Base-by-base conservation (phyloP, 2,797 vertebrate species). In the Amphiprion clarkii region DNA sequence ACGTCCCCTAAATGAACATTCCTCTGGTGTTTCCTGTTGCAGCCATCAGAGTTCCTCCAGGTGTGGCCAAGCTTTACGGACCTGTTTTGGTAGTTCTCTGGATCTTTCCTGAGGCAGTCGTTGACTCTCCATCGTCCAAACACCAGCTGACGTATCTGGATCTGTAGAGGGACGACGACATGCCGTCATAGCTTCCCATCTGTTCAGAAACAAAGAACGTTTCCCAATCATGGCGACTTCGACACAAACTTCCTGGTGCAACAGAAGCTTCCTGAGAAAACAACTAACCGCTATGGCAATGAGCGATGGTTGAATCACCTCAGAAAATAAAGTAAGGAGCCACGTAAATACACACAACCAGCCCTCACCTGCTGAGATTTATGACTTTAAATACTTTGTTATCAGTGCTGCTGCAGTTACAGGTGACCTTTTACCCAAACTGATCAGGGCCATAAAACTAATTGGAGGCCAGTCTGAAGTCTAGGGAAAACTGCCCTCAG, bases 91-190 rank as follows among this genome's bases (percentile, higher is more conserved):
- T 8, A 36, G 33, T 36, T 36, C 49, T 13, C 6, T 42, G 63
- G 40, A 21, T 42, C 68, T 64, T 23, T 87, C 85, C 73, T 44
- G 65, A 2, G 4, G 49, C 54, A 12, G 57, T 25, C 23, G 3
- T 23, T 16, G 53, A 9, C 42, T 69, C 72, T 36, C 49, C 61
- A 36, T 76, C 12, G 6, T 84, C 73, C 54, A 75, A 60, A 55
- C 40, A 46, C 87, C 91, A 87, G 75, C 48, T 85, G 68, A 76
- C 52, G 31, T 74, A 72, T 12, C 60, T 51, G 40, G 56, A 4
- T 48, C 59, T 62, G 49, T 6, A 61, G 19, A 29, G 40, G 1
- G 72, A 61, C 0, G 54, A 62, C 23, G 58, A 23, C 53, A 48
- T 19, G 39, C 4, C 57, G 7, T 58, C 33, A 46, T 19, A 52